A percentile compares a stretch with the other conserved stretches of the same genome.
Evolutionary conservation across 1,140 invertebrate genomes (phyloP).

Genomic region (Drosophila jambulina): DNA sequence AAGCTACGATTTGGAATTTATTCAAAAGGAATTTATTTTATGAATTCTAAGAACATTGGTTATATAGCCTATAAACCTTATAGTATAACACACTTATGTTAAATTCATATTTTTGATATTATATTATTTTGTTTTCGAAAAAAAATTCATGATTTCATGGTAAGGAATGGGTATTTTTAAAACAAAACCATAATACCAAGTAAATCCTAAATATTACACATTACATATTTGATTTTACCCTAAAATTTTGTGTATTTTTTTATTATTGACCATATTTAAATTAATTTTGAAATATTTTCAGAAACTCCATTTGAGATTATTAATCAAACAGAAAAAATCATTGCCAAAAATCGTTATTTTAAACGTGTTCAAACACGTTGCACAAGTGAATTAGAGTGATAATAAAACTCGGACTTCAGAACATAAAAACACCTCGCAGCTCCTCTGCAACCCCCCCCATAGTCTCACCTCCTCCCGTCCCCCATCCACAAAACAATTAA

Average conservation of each 20-base stretch:
- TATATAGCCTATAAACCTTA: no score
- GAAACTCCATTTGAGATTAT: not conserved
- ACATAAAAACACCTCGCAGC: not conserved
- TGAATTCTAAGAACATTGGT: not conserved
- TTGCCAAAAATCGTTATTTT: not conserved
- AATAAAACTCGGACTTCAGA: conserved; percentile 4
- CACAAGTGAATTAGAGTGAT: not conserved
- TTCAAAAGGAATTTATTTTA: no score
- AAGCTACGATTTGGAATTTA: not conserved
- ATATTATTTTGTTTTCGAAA: no score
- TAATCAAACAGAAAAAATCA: not conserved
- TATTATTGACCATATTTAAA: not conserved
- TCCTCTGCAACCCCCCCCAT: not conserved
- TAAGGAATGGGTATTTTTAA: no score
- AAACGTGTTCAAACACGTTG: not conserved
- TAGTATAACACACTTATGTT: no score
- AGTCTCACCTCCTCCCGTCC: not conserved
- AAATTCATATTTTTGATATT: no score
- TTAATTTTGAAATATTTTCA: not conserved
- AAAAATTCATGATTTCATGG: no score
- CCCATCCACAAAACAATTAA: conserved; percentile 21
- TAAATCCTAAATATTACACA: not conserved
- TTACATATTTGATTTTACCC: not conserved
- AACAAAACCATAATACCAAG: no score
- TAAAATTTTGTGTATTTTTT: not conserved